Base-by-base conservation (phyloP, 2,113 vertebrate genomes). In the Cnemophilus loriae region DNA sequence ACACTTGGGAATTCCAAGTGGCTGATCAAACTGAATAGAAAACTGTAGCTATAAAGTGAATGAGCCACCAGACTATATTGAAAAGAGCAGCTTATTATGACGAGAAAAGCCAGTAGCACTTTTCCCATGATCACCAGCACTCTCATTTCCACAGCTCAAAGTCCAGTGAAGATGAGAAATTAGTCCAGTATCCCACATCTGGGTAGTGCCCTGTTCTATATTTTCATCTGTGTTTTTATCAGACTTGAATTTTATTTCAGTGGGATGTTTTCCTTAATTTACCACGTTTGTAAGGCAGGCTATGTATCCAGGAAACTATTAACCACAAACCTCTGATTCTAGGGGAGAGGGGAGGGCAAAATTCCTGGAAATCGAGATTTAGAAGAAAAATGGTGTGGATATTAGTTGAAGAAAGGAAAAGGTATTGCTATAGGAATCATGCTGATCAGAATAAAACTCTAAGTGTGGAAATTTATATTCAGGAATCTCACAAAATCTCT, bases 1-100 rank as follows among this genome's bases (percentile, higher is more conserved):
- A 96, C 85, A 97, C 92, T 96, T 93, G 93, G 93, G 90, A 97
- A 96, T 96, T 97, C 95, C 95, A 97, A 96, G 95, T 96, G 90
- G 95, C 92, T 96, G 93, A 93, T 93, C 95, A 96, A 95, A 96
- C 92, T 96, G 96, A 96, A 95, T 96, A 93, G 95, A 96, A 94
- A 96, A 94, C 92, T 96, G 88, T 96, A 96, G 95, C 90, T 96
- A 95, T 90, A 90, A 96, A 95, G 88, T 84, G 81, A 96, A 93
- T 94, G 95, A 93, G 64, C 8, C 12, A 92, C 80, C 88, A 96
- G 90, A 84, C 83, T 81, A 88, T 88, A 92, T 92, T 95, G 93
- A 96, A 96, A 97, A 87, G 89, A 85, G 82, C 39, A 67, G 93
- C 82, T 95, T 97, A 96, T 95, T 95, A 96, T 96, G 95, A 93